These are phyloP conservation scores for Rhinophrynus dorsalis DNA, from an alignment of 2,797 vertebrate genomes.

Conservation along the genomic window DNA sequence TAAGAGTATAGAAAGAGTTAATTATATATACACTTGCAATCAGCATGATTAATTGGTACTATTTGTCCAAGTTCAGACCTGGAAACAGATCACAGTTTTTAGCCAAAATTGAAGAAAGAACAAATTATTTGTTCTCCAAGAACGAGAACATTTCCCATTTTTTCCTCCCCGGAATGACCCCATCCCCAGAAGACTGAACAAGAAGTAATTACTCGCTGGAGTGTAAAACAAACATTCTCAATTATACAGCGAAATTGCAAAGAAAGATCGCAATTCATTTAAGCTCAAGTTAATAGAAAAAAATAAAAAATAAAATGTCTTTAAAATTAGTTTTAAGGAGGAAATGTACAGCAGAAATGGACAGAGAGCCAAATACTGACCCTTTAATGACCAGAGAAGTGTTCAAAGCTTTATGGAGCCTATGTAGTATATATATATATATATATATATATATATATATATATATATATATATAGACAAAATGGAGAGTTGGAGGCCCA, in stretches of 20 bases:
- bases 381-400: no score
- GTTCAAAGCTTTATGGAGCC: no score
- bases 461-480: no score
- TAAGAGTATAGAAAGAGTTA: constrained; percentile 28
- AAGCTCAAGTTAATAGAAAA: neutral
- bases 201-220: constrained; percentile 15
- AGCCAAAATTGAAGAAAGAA: constrained; percentile 35
- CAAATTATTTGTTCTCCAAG: constrained; percentile 40
- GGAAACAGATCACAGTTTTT: constrained; percentile 45
- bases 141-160: constrained; percentile 35
- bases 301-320: neutral
- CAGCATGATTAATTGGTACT: constrained; percentile 48
- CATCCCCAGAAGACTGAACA: constrained; percentile 16
- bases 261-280: neutral
- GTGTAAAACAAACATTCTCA: neutral
- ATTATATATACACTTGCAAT: constrained; percentile 41
- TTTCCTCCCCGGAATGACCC: constrained; percentile 27
- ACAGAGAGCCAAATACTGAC: no score
- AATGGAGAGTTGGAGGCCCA: no score
- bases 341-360: no score
- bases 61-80: constrained; percentile 40
- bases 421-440: no score
- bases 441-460: no score
- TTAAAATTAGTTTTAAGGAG: no score
- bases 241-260: neutral